These are phyloP conservation scores for Episyrphus balteatus DNA, from an alignment of 1,140 invertebrate species.

Conservation along the genomic window DNA sequence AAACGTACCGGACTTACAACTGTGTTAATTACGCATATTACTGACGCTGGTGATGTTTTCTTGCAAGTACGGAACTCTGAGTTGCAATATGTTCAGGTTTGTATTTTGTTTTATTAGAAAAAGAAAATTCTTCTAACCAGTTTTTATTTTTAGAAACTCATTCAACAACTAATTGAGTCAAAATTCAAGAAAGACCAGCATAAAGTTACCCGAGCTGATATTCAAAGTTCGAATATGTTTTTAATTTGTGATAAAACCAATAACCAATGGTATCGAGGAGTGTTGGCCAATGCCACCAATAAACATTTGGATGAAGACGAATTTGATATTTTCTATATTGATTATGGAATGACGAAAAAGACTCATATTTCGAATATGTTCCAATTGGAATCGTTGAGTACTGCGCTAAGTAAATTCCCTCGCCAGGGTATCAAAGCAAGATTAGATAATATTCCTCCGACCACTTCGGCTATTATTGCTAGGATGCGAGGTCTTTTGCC, in stretches of 20 bases:
- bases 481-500: constrained; percentile 22
- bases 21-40: constrained; percentile 27
- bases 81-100: constrained; percentile 21
- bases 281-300: constrained; percentile 6
- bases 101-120: background rate
- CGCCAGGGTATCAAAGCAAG: constrained; percentile 22
- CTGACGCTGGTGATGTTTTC: constrained; percentile 26
- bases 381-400: constrained; percentile 27
- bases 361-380: constrained; percentile 32
- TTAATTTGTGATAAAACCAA: constrained; percentile 23
- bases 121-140: background rate
- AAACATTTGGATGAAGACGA: constrained; percentile 18
- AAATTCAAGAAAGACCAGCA: constrained; percentile 20
- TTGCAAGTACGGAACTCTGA: constrained; percentile 23
- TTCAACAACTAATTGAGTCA: constrained; percentile 17
- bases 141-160: constrained; percentile 10
- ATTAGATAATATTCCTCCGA: constrained; percentile 25
- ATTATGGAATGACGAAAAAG: constrained; percentile 24
- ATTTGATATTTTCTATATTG: constrained; percentile 28
- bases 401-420: constrained; percentile 25
- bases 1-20: constrained; percentile 5
- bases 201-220: constrained; percentile 17
- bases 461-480: constrained; percentile 18
- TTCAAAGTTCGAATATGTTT: constrained; percentile 23
- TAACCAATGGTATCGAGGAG: constrained; percentile 27